These are phyloP conservation scores for Euproctis similis DNA, from an alignment of 2,888 invertebrate species.

Conservation along the genomic window DNA sequence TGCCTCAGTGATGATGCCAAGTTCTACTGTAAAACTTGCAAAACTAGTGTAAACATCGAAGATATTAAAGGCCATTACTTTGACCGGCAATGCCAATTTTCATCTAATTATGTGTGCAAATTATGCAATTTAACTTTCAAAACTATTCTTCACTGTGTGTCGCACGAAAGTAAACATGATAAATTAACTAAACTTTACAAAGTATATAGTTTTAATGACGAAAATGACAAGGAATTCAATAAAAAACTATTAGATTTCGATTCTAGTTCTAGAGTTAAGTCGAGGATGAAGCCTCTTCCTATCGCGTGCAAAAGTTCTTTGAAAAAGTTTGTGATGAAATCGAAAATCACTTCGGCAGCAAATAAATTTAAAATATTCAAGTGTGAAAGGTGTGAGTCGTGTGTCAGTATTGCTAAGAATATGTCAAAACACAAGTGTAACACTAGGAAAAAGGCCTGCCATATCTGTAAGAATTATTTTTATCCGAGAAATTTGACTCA, in stretches of 20 bases:
- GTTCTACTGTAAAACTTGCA: constrained; percentile 4
- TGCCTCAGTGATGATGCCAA: constrained; percentile 1
- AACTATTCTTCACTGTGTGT: background rate
- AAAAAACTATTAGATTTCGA: constrained; percentile 7
- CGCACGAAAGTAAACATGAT: constrained; percentile 5
- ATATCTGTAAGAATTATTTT: constrained; percentile 4
- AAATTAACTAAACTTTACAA: background rate
- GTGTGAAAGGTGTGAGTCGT: constrained; percentile 8
- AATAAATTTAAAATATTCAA: constrained; percentile 7
- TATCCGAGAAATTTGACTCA: background rate
- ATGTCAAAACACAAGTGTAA: constrained; percentile 1
- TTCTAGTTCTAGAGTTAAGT: background rate
- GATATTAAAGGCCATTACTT: constrained; percentile 4
- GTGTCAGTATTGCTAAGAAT: constrained; percentile 5
- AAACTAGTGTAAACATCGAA: constrained; percentile 1
- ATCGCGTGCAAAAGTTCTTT: background rate
- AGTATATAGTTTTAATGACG: constrained; percentile 15
- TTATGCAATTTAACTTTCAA: constrained; percentile 2
- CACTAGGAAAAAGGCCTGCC: background rate
- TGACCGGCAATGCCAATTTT: constrained; percentile 1
- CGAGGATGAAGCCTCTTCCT: background rate
- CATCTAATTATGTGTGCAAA: constrained; percentile 3
- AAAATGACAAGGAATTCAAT: constrained; percentile 12
- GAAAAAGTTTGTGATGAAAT: background rate
- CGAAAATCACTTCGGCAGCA: background rate